Evolutionary conservation across 2,113 vertebrate genomes (phyloP), one percentile per base, ranked within the genome.

Genomic region (Plecturocebus donacophilus): DNA sequence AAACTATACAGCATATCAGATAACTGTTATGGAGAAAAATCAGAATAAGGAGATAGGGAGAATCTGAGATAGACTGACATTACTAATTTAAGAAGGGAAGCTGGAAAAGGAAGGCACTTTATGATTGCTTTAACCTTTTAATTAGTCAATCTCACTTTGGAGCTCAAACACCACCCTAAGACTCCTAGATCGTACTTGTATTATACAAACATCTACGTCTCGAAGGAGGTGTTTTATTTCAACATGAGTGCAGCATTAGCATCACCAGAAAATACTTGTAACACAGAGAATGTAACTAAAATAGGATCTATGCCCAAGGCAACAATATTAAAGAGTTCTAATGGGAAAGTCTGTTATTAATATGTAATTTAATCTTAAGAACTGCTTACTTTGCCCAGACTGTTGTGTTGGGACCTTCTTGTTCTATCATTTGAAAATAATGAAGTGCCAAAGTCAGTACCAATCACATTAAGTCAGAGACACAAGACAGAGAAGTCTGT

Each of bases 311-410:
- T 89, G 75, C 91, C 79, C 89, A 91, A 71, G 75, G 79, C 91
- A 91, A 47, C 1, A 54, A 19, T 27, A 91, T 91, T 87, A 45
- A 96, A 86, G 88, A 40, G 9, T 94, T 58, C 77, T 85, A 76
- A 82, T 77, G 56, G 91, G 91, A 89, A 91, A 82, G 64, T 77
- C 79, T 94, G 17, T 79, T 93, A 89, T 97, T 97, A 95, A 54
- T 82, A 88, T 87, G n/a, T 64, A 88, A 91, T 90, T 95, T 95
- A 85, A 95, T 91, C 58, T 79, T 82, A 94, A 90, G 89, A 91
- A 93, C 73, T 54, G 83, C 86, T 93, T 83, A 61, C 61, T 89
- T 84, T 77, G 75, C 71, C 45, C 47, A 64, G 93, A 95, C 25
- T 32, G 35, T 64, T 92, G 47, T 90, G 86, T 93, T 83, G 49